Percentiles rank a stretch among this genome's conserved stretches.
Evolutionary conservation across 2,113 vertebrate genomes (phyloP).

Genomic region (cattle (Bos taurus)): DNA sequence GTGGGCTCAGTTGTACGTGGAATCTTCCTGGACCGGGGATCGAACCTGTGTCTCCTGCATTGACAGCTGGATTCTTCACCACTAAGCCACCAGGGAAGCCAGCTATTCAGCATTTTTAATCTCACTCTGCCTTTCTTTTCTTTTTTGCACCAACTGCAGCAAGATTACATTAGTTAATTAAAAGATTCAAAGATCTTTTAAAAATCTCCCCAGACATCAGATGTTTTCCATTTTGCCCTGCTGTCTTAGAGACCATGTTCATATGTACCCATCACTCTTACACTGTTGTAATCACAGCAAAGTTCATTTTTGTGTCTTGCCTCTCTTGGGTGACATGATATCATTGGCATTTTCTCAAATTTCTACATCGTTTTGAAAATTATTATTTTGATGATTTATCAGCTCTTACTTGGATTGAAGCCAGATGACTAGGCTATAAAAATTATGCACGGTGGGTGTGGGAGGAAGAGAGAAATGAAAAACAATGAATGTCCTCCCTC

Average conservation of each 20-base stretch:
- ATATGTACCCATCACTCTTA: background rate
- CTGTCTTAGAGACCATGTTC: background rate
- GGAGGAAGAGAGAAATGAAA: background rate
- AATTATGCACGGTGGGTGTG: background rate
- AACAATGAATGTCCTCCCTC: background rate
- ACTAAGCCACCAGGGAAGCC: background rate
- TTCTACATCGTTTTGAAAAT: background rate
- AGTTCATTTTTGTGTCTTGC: background rate
- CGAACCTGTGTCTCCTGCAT: background rate
- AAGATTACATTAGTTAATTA: background rate
- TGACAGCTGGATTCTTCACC: background rate
- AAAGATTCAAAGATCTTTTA: background rate
- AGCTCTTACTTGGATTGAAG: background rate
- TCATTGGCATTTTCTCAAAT: background rate
- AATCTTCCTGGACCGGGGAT: background rate
- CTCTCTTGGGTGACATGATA: background rate
- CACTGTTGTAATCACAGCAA: background rate
- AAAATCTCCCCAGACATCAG: background rate
- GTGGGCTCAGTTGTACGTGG: background rate
- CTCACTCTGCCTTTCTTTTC: background rate
- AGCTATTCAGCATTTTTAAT: background rate
- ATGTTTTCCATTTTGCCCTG: background rate
- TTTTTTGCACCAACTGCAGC: background rate
- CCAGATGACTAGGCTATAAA: background rate
- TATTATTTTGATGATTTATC: background rate